Evolutionary conservation across 2,797 vertebrate species (phyloP).

Genomic region (Muraenolepis orangiensis): DNA sequence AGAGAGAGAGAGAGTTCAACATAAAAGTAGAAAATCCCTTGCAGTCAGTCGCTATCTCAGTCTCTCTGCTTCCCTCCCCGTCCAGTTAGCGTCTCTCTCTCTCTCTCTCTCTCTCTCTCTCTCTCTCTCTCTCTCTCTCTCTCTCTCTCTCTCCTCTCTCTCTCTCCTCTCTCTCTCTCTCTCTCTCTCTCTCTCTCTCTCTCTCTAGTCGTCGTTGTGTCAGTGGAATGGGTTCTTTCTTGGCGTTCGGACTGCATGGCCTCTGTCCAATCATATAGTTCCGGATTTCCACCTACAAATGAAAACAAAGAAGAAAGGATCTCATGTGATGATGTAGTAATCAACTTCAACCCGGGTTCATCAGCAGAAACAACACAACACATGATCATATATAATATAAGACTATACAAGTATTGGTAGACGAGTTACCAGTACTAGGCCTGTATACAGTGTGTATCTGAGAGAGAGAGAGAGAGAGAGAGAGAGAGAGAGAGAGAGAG

Average conservation of each 20-base stretch:
- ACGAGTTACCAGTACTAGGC: neutral
- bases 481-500: neutral
- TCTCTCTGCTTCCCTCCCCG: neutral
- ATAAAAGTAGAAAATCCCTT: slow-evolving; percentile 52
- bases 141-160: neutral
- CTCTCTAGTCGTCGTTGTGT: neutral
- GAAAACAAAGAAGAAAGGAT: neutral
- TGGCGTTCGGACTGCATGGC: neutral
- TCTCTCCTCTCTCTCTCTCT: neutral
- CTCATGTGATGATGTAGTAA: neutral
- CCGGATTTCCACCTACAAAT: neutral
- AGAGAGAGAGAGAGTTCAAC: slow-evolving; percentile 34
- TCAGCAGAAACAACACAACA: neutral
- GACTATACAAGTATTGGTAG: neutral
- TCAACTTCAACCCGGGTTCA: neutral
- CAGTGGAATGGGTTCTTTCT: neutral
- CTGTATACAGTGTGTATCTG: no score
- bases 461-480: neutral
- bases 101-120: neutral
- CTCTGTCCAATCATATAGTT: neutral
- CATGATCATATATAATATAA: no score
- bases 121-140: neutral
- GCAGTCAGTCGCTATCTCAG: no score
- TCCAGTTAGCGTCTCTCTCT: no score
- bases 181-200: neutral